phyloP scores from a whole-genome alignment of 2,113 vertebrate genomes.

The Phocoena phocoena region DNA sequence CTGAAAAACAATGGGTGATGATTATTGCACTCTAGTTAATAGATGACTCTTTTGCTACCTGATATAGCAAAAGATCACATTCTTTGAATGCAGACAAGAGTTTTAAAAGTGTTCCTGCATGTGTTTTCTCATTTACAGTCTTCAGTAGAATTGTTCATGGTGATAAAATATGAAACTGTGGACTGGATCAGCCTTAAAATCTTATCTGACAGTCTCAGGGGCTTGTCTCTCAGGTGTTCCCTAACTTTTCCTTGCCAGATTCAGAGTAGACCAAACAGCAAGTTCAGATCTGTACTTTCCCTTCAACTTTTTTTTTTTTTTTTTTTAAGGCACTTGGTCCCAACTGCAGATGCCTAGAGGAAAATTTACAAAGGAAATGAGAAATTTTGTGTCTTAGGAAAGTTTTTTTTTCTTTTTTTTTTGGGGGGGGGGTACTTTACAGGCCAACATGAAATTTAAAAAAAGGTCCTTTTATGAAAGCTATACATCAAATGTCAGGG shows the following conservation, averaged over 20 bases:
- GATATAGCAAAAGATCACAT: neutral
- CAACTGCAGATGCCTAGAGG: neutral
- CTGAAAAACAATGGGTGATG: rapidly evolving
- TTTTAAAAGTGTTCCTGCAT: neutral
- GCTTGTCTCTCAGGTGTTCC: rapidly evolving
- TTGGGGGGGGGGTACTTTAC: constrained; percentile 69
- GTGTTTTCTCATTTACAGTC: neutral
- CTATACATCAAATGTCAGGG: constrained; percentile 97
- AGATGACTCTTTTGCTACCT: rapidly evolving
- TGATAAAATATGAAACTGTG: neutral
- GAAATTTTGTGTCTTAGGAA: constrained; percentile 65
- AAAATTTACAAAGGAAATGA: constrained; percentile 47
- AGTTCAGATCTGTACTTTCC: constrained; percentile 44
- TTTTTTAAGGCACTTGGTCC: neutral
- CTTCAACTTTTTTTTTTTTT: neutral
- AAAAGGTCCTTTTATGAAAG: constrained; percentile 90
- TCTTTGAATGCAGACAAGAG: neutral
- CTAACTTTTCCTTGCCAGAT: constrained; percentile 33
- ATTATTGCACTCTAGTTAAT: neutral
- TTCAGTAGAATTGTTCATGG: neutral
- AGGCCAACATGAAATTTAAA: constrained; percentile 54
- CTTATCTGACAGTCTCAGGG: neutral
- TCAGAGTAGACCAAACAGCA: neutral
- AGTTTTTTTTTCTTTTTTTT: constrained; percentile 59
- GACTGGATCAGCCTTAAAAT: neutral